Base-by-base conservation (phyloP, 2,113 vertebrate genomes). In the Carollia perspicillata region DNA sequence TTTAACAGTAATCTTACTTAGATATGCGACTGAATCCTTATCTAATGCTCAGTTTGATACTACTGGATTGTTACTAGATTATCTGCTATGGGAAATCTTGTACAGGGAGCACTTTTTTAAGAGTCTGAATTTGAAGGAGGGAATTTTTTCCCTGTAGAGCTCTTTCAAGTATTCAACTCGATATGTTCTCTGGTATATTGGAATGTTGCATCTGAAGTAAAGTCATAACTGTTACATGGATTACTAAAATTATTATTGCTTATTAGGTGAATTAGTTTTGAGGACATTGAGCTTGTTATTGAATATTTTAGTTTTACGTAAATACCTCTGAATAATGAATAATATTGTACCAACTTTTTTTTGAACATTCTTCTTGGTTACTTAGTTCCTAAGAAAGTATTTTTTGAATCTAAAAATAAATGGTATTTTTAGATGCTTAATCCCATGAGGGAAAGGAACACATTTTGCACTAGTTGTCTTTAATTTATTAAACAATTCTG, bases 401-500 rank as follows among this genome's bases (percentile, higher is more conserved):
- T 33, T 92, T 95, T 96, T 63, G 7, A 96, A 97, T 90, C 86
- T 97, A 98, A 98, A 98, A 98, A 98, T 95, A 98, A 97, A 40
- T 11, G 8, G 18, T 98, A 98, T 98, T 97, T 97, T 98, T 97
- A 98, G 96, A 89, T 92, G 33, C 80, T 97, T 97, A 97, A 98
- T 98, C 96, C 94, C 88, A 85, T 0, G 69, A 89, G 93, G 51
- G 86, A 95, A 97, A 98, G 81, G 81, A 90, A 89, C 53, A 91
- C 23, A 55, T 93, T 96, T 98, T 97, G 53, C 93, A 92, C 97
- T 95, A 68, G 91, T 93, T 96, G 51, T 78, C 84, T 98, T 98
- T 93, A 98, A 98, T 98, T 98, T 97, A 96, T 94, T 96, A 93
- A 97, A 93, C 86, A 96, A 96, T 98, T 98, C 95, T 95, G 66